Evolutionary conservation across 2,113 vertebrate genomes (phyloP), one percentile per base, ranked within the genome.

Genomic region (Chloroceryle aenea): DNA sequence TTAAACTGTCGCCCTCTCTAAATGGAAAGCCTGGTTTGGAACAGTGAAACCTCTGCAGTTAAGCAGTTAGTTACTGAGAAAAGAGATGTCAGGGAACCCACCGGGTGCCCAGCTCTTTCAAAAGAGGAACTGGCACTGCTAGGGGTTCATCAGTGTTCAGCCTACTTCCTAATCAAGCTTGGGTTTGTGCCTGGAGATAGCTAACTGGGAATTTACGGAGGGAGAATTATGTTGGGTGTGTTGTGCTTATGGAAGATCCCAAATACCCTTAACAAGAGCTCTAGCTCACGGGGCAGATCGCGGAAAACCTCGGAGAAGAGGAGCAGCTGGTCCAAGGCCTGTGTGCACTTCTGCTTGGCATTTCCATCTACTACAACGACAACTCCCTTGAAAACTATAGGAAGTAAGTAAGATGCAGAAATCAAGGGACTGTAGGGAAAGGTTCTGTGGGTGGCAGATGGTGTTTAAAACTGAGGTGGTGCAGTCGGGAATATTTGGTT

Each of bases 311-410:
- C 61, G 99, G 99, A 43, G 99, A 99, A 93, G 99, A 99, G 90
- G 99, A 99, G 58, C 98, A 99, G 90, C 98, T 99, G 27, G 99
- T 99, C 36, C 99, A 99, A 98, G 99, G 99, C 76, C 96, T 99
- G 42, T 99, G 99, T 90, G 99, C 99, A 0, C 98, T 99, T 59
- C 87, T 99, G 48, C 98, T 99, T 71, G 99, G 99, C 67, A 99
- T 99, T 96, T 99, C 99, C 50, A 99, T 99, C 97, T 99, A 99
- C 97, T 99, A 99, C 97, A 99, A 99, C 3, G 99, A 99, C 98
- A 99, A 99, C 95, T 99, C 99, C 4, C 98, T 99, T 53, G 99
- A 99, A 96, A 99, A 99, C 95, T 99, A 98, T 74, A 99, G 98
- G 87, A 99, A 99, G 99, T 99, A 98, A 96, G 98, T 97, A 68